Conservation (phyloP, 2,113 vertebrate genomes). For the Edolisoma coerulescens region DNA sequence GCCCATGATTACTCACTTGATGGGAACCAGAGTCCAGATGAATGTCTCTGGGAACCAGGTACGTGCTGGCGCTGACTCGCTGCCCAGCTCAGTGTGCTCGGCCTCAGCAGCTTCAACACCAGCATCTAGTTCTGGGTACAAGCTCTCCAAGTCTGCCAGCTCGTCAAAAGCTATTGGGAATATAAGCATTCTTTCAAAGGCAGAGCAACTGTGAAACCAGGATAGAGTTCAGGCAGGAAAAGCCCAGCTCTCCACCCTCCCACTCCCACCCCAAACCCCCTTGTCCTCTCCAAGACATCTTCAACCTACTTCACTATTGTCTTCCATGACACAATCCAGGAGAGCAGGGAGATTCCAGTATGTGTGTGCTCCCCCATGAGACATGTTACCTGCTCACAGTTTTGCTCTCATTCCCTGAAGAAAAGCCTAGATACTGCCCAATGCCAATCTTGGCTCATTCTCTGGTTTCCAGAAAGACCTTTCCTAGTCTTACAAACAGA, state of each 20-base stretch:
- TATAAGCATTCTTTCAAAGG: not conserved
- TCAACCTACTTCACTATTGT: not conserved
- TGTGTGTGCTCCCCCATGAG: not conserved
- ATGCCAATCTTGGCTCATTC: not conserved
- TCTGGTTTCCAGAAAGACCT: not conserved
- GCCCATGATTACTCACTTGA: constrained; percentile 27
- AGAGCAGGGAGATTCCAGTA: not conserved
- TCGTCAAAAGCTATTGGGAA: not conserved
- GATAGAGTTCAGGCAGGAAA: not conserved
- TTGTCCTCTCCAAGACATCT: not conserved
- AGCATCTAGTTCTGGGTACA: not conserved
- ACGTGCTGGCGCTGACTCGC: not conserved
- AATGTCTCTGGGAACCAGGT: constrained; percentile 62
- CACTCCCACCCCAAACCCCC: not conserved
- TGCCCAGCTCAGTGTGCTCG: not conserved
- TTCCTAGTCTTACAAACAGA: not conserved
- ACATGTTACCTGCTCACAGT: not conserved
- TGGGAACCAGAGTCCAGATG: constrained; percentile 49
- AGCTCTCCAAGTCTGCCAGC: not conserved
- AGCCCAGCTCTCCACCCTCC: not conserved
- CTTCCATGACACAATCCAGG: not conserved
- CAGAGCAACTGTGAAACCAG: not conserved
- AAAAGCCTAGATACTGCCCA: not conserved
- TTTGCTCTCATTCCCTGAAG: not conserved
- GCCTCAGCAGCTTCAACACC: not conserved